Evolutionary conservation across 2,113 vertebrate species (phyloP).

Genomic region (Glareola pratincola): DNA sequence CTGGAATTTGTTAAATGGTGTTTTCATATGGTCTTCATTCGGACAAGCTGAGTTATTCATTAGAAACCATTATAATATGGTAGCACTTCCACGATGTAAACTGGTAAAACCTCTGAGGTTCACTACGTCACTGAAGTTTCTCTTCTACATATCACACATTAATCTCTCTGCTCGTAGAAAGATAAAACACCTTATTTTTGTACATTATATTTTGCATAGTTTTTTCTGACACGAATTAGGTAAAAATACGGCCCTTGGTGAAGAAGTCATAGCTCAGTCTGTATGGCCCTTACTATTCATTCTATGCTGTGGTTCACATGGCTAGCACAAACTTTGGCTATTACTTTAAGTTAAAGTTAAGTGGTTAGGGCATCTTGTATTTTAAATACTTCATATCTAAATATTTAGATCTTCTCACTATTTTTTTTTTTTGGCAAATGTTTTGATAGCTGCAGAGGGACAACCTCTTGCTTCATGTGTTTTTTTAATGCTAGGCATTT

Average conservation of each 20-base stretch:
- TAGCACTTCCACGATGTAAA: background rate
- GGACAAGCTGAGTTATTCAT: background rate
- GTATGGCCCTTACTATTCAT: background rate
- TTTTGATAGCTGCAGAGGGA: background rate
- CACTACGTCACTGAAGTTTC: background rate
- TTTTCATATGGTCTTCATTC: background rate
- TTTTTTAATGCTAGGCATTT: background rate
- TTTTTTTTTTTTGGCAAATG: background rate
- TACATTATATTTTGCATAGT: too few species aligned
- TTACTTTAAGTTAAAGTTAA: background rate
- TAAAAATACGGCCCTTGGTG: background rate
- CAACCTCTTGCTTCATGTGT: background rate
- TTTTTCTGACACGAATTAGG: background rate
- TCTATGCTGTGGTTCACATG: background rate
- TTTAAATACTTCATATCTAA: background rate
- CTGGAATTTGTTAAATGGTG: background rate
- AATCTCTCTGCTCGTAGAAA: background rate
- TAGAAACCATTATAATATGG: background rate
- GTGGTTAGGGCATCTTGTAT: background rate
- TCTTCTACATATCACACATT: background rate
- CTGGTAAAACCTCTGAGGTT: background rate
- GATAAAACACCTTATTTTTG: background rate
- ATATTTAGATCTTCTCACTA: background rate
- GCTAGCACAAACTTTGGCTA: background rate
- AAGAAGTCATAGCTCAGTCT: background rate